Evolutionary conservation across 1,140 invertebrate genomes (phyloP), one percentile per base, ranked within the genome.

Genomic region (Bombus superbus): DNA sequence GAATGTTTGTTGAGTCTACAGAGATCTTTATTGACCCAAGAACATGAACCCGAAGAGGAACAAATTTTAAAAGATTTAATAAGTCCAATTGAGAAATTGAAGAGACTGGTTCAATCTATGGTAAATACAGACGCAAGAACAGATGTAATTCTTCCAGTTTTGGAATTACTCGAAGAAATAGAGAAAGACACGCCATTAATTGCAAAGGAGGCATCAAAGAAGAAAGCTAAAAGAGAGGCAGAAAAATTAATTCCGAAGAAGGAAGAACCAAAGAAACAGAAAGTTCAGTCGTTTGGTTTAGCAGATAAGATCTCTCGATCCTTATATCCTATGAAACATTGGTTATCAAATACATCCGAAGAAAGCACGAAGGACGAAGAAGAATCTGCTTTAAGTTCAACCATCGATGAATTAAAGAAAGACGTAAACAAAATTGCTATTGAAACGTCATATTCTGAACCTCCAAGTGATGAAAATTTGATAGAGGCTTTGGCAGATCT

Each of bases 131-230:
- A 86, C 11, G 81, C 80, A 11, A 84, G 81, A 13, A 57, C 73
- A 3, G 88, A 91, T 13, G 32, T 22, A 11, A 73, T 93, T 15
- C 38, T 76, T 66, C 83, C 91, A 1, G 66, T 94, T 38, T 15
- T 94, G 15, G 86, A 92, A 28, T 79, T 93, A n/a, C 76, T 95
- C 35, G 92, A 94, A 76, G 93, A 93, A 47, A 91, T 95, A 68
- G 90, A 93, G 74, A 93, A 91, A 68, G 91, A 92, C 66, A 85
- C 91, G 1, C 62, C 82, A 18, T 47, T 93, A 38, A 85, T 92
- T 22, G 77, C 88, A 1, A 92, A 91, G 79, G 88, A 92, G 81
- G 76, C 87, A 0, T 79, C 88, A 6, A 92, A 92, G 79, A 91
- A 89, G 85, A 79, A 88, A 38, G 64, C 11, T 44, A 64, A 86